Base-by-base conservation (phyloP, 2,888 invertebrate genomes). In the Amiota minor region DNA sequence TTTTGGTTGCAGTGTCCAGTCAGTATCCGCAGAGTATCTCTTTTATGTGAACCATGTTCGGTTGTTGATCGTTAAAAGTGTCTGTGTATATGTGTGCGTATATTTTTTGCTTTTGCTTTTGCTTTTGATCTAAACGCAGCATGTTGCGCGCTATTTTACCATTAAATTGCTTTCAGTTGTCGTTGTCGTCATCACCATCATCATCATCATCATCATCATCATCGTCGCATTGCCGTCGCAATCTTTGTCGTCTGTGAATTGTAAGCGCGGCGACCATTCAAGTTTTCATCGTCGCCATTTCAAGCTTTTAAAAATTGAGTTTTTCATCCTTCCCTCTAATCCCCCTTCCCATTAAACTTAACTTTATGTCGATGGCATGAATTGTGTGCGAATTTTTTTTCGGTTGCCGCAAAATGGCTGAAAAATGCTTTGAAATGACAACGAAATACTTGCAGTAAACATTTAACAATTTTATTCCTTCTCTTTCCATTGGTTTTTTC, bases 371-470 rank as follows among this genome's bases (percentile, higher is more conserved):
- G 35, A 35, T 35, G 35, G 81, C 84, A 86, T 87, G 88, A 88
- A 87, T 86, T 87, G 87, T 86, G 88, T 88, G 87, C 73, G 88
- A 88, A 79, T 82, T 83, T 65, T 82, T 80, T 71, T 75, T 61
- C 6, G 45, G 35, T 55, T 35, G 35, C 35, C 18, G 65, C 47
- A 47, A 47, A 65, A 47, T n/a, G 65, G 35, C 65, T 65, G 65
- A 65, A 35, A 35, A 64, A 64, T 23, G 64, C 16, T 64, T 12
- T n/a, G n/a, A 64, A 64, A 65, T n/a, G 47, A 16, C 47, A 65
- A 49, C 47, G 47, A 65, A 65, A 65, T 65, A 49, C 2, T 49
- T 65, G 65, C 59, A 16, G 2, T n/a, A 20, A 20, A 18, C 18
- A 59, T 20, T 11, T 11, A 23, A 59, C 10, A 12, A 18, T 59